Base-by-base conservation (phyloP, 1,140 invertebrate species). In the Trachymyrmex septentrionalis region DNA sequence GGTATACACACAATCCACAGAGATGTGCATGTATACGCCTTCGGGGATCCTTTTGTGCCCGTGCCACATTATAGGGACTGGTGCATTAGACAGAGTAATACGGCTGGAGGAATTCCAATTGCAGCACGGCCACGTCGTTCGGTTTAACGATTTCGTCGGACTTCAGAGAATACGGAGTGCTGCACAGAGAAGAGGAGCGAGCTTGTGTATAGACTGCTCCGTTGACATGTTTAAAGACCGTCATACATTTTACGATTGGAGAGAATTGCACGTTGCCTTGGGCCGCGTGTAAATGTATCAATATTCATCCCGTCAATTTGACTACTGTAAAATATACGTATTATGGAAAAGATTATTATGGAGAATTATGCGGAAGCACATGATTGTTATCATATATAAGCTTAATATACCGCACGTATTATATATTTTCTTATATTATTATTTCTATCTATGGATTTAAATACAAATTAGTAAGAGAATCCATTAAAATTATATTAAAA, bases 81-180 rank as follows among this genome's bases (percentile, higher is more conserved):
- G 59, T 75, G 87, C 78, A 90, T 90, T 88, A 88, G 86, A 87
- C 77, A 73, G 85, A 90, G 67, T 91, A 85, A 86, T 89, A 89
- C 72, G 66, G 64, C 85, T 87, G 85, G 73, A 91, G 87, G 72
- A 92, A 91, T 91, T 92, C 85, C 90, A 92, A 90, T 91, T 89
- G 88, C 81, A 84, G 90, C 66, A 73, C 71, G 67, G 67, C 86
- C 89, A 86, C 87, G 80, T 90, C 90, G 87, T 91, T 87, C 80
- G 76, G 69, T 86, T 91, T 91, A 89, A 91, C 85, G 89, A 90
- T 90, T 91, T 80, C 86, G 82, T 90, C 34, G 44, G 85, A 88
- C 57, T 85, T 85, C 44, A 50, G 55, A 61, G 86, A 59, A 82
- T 66, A 88, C 75, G 81, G 66, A 75, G 72, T 27, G 34, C 77